phyloP scores from a whole-genome alignment of 2,797 vertebrate genomes.

The Anguilla obscura region DNA sequence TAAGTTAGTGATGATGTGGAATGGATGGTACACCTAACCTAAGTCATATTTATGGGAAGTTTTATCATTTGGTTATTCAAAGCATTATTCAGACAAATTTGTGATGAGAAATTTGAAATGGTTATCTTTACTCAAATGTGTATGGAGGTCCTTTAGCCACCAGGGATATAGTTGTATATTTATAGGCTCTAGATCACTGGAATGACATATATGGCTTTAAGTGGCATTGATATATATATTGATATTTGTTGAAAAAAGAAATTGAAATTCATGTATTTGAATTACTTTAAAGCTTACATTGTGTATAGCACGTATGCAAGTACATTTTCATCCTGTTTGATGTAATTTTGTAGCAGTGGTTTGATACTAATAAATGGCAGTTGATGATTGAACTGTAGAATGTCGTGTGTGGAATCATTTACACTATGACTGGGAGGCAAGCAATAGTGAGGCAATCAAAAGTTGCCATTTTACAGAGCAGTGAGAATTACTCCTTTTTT shows the following conservation, averaged over 20 bases:
- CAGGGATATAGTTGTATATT: conserved; percentile 74
- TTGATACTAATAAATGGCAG: conserved; percentile 83
- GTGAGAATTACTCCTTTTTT: conserved; percentile 13
- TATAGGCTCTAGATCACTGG: conserved; percentile 74
- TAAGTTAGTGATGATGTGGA: conserved; percentile 41
- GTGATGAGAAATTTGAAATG: conserved; percentile 64
- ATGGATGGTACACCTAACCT: conserved; percentile 33
- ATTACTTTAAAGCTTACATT: conserved; percentile 76
- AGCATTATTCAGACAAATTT: conserved; percentile 62
- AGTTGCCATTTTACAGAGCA: neutral
- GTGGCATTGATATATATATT: conserved; percentile 77
- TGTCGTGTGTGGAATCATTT: conserved; percentile 58
- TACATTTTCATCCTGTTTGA: conserved; percentile 77
- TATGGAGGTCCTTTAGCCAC: conserved; percentile 69
- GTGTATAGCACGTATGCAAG: conserved; percentile 78
- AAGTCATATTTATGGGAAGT: conserved; percentile 46
- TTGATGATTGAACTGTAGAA: conserved; percentile 70
- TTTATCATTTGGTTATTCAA: conserved; percentile 43
- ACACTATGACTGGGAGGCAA: neutral
- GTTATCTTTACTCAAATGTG: conserved; percentile 71
- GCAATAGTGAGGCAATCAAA: neutral
- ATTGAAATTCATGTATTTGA: conserved; percentile 69
- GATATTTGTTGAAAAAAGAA: conserved; percentile 70
- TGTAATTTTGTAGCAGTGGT: conserved; percentile 82
- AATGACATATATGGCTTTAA: conserved; percentile 78